These are phyloP conservation scores for Zaprionus taronus DNA, from an alignment of 1,140 invertebrate genomes.

Conservation along the genomic window DNA sequence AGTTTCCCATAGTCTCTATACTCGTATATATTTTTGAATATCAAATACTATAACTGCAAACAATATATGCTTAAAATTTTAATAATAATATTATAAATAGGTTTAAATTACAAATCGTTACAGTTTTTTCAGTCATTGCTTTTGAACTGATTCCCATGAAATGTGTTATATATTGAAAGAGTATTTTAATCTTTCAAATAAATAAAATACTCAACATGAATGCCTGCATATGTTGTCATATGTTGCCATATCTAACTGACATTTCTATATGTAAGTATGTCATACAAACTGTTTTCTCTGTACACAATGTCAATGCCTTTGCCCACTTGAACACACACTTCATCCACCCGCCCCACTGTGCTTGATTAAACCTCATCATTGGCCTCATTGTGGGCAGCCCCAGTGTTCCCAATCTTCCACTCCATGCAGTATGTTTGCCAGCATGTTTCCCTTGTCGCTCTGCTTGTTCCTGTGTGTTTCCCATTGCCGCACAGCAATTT, in stretches of 20 bases:
- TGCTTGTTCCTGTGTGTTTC: slow-evolving; percentile 18
- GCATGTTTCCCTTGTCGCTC: slow-evolving; percentile 40
- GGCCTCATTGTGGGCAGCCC: slow-evolving; percentile 67
- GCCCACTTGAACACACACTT: not conserved
- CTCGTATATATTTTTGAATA: too few species aligned
- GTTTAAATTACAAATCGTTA: too few species aligned
- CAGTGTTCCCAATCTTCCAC: slow-evolving; percentile 30
- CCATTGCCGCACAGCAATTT: slow-evolving; percentile 68
- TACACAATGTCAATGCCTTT: not conserved
- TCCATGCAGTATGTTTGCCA: slow-evolving; percentile 8
- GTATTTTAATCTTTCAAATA: too few species aligned
- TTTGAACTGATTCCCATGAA: too few species aligned
- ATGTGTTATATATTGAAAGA: too few species aligned
- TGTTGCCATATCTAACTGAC: not conserved
- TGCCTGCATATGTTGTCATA: not conserved
- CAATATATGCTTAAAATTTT: too few species aligned
- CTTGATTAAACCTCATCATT: slow-evolving; percentile 62
- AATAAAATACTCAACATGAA: too few species aligned
- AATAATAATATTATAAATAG: too few species aligned
- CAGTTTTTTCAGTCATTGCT: not conserved
- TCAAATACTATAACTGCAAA: too few species aligned
- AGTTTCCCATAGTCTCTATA: too few species aligned
- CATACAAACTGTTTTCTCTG: too few species aligned
- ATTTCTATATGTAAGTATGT: not conserved
- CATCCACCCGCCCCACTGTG: slow-evolving; percentile 17